Percentiles rank a stretch among this genome's conserved stretches.
Evolutionary conservation across 2,888 invertebrate genomes (phyloP).

Genomic region (Zygogramma bicolorata): DNA sequence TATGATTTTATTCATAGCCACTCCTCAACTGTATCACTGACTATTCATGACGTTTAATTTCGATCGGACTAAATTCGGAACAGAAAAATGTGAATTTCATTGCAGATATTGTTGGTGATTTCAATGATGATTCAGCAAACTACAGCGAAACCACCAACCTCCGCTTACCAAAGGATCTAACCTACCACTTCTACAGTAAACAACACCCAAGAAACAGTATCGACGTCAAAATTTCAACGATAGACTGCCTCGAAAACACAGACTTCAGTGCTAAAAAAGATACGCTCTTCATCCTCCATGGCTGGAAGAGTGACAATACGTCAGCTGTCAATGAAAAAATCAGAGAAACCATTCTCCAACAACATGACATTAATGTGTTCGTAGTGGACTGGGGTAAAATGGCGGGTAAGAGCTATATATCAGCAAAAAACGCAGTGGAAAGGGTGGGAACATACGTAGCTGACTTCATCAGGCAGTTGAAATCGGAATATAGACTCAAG

Average conservation of each 20-base stretch:
- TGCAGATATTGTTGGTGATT: neutral
- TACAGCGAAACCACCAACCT: neutral
- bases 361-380: conserved; percentile 57
- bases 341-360: conserved; percentile 49
- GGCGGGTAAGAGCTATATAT: conserved; percentile 27
- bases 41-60: too few species aligned
- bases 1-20: too few species aligned
- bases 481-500: conserved; percentile 23
- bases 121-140: neutral
- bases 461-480: conserved; percentile 43
- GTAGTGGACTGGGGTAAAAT: conserved; percentile 59
- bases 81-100: neutral
- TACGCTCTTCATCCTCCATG: conserved; percentile 59
- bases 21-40: too few species aligned
- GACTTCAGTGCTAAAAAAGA: conserved; percentile 48
- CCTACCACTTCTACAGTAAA: conserved; percentile 52
- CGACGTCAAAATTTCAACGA: conserved; percentile 27
- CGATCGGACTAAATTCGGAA: too few species aligned
- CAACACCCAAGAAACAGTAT: conserved; percentile 40
- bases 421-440: conserved; percentile 48
- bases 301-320: conserved; percentile 54
- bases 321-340: conserved; percentile 52
- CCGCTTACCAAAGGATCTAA: conserved; percentile 46
- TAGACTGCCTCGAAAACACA: conserved; percentile 21
- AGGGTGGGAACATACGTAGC: conserved; percentile 53